phyloP scores from a whole-genome alignment of 2,888 invertebrate genomes.

The Teinopalpus imperialis region DNA sequence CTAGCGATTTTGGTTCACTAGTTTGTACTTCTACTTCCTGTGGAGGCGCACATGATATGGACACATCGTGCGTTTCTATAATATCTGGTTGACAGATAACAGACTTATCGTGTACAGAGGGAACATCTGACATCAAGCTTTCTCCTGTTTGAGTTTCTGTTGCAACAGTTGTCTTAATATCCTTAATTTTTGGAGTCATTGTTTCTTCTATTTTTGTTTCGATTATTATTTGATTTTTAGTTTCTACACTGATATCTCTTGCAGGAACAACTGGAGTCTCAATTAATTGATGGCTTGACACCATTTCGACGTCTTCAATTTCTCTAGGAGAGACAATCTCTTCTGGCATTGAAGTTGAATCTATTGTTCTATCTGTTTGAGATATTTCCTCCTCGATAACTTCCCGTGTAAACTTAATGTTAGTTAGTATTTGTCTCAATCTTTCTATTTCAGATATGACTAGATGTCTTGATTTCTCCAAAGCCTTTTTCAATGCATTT shows the following conservation, averaged over 20 bases:
- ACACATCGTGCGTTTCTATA: conserved; percentile 70
- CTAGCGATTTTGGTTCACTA: conserved; percentile 71
- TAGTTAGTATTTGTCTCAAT: conserved; percentile 71
- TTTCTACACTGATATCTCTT: not conserved
- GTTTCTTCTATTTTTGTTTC: conserved; percentile 29
- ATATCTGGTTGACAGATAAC: conserved; percentile 62
- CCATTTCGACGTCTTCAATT: conserved; percentile 40
- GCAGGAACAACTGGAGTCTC: conserved; percentile 6
- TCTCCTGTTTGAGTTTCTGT: conserved; percentile 87
- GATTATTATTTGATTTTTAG: conserved; percentile 20
- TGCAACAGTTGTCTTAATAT: conserved; percentile 44
- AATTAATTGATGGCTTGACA: conserved; percentile 5
- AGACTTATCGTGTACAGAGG: conserved; percentile 67
- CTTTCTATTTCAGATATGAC: conserved; percentile 83
- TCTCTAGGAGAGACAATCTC: conserved; percentile 79
- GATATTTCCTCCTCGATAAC: conserved; percentile 72
- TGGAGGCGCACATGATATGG: conserved; percentile 76
- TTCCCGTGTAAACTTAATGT: conserved; percentile 58
- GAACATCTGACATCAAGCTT: conserved; percentile 75
- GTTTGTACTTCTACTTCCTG: conserved; percentile 85
- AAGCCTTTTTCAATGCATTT: conserved; percentile 75
- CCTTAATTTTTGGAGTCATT: conserved; percentile 33
- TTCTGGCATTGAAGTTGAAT: conserved; percentile 87
- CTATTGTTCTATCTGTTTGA: conserved; percentile 84
- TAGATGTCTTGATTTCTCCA: conserved; percentile 83